Conservation (phyloP, 2,888 invertebrate genomes). For the Caenorhabditis sp. region DNA sequence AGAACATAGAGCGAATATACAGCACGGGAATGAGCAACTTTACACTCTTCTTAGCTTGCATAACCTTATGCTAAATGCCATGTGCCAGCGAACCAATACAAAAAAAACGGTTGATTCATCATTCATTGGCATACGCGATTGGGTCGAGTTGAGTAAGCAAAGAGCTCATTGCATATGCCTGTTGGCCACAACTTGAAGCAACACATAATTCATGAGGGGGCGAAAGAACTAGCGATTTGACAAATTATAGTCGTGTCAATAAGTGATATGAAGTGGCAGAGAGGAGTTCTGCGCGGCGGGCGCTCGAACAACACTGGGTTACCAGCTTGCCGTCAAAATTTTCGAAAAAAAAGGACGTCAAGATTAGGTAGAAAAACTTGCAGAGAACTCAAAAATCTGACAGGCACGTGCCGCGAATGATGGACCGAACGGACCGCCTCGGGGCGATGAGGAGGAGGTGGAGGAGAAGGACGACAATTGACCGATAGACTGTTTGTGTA, state of each 20-base stretch:
- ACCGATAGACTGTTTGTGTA: slow-evolving; percentile 57
- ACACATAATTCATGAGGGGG: slow-evolving; percentile 40
- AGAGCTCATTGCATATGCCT: slow-evolving; percentile 44
- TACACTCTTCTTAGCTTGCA: neutral
- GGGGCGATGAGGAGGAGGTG: no score
- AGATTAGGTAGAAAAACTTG: neutral
- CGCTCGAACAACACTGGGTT: slow-evolving; percentile 52
- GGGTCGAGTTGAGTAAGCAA: neutral
- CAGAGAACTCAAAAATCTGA: neutral
- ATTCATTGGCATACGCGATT: slow-evolving; percentile 1
- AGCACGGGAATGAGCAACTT: neutral
- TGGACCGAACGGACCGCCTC: slow-evolving; percentile 2
- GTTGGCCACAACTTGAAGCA: slow-evolving; percentile 13
- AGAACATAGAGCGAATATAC: no score
- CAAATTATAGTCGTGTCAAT: slow-evolving; percentile 52
- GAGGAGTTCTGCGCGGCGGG: slow-evolving; percentile 32
- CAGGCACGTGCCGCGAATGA: slow-evolving; percentile 13
- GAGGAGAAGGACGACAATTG: slow-evolving; percentile 37
- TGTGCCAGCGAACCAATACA: neutral
- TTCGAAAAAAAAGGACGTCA: slow-evolving; percentile 31
- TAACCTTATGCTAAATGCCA: slow-evolving; percentile 2
- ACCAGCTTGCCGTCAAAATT: slow-evolving; percentile 28
- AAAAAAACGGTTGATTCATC: slow-evolving; percentile 31
- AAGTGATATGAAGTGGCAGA: slow-evolving; percentile 60
- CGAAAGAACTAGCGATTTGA: slow-evolving; percentile 29